Conservation (phyloP, 2,888 invertebrate genomes). For the Hedychridium roseum region DNA sequence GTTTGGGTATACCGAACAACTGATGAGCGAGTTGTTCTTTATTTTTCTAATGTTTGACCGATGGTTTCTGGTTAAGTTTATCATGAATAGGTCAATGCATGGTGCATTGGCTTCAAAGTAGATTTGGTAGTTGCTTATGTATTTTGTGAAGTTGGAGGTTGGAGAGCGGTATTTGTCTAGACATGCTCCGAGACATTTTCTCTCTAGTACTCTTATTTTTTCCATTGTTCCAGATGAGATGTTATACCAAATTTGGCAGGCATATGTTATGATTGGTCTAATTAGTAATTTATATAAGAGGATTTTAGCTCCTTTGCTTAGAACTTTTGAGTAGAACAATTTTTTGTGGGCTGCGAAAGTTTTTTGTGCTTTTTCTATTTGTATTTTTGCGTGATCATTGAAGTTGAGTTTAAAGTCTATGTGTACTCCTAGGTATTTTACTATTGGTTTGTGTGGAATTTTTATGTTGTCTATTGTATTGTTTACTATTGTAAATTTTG, state of each 20-base stretch:
- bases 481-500: neutral
- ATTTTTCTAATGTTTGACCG: neutral
- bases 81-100: constrained; percentile 12
- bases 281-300: constrained; percentile 1
- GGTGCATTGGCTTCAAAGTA: constrained; percentile 12
- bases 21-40: constrained; percentile 7
- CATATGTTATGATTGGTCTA: constrained; percentile 6
- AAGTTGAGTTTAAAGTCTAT: constrained; percentile 4
- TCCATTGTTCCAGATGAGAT: constrained; percentile 12
- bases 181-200: constrained; percentile 19
- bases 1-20: constrained; percentile 1
- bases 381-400: neutral
- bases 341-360: neutral
- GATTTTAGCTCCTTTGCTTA: neutral
- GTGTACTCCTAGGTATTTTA: neutral
- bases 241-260: constrained; percentile 17
- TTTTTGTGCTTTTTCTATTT: constrained; percentile 4
- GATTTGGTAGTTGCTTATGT: constrained; percentile 9
- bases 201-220: constrained; percentile 14
- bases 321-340: constrained; percentile 2
- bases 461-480: neutral
- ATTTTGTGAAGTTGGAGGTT: constrained; percentile 6
- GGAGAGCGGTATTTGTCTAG: constrained; percentile 1
- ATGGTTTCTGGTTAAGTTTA: constrained; percentile 15
- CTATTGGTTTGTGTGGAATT: neutral